phyloP scores from a whole-genome alignment of 2,888 invertebrate species.

The Melieria picta region DNA sequence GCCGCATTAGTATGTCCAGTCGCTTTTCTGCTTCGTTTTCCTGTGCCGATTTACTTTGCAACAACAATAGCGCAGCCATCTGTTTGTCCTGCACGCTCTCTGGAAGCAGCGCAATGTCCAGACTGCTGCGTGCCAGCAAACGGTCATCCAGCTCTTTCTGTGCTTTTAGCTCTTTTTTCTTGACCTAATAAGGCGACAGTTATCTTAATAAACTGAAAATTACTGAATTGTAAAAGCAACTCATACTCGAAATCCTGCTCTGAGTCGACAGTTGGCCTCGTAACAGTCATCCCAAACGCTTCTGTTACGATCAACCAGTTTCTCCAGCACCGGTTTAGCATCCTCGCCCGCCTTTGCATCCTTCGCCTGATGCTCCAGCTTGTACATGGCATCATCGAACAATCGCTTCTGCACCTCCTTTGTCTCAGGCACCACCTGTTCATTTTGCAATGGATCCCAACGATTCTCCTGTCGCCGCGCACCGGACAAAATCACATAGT shows the following conservation, averaged over 20 bases:
- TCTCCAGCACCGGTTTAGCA: conserved; percentile 78
- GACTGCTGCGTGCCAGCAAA: conserved; percentile 78
- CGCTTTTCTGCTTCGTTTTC: conserved; percentile 69
- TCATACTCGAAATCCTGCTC: conserved; percentile 85
- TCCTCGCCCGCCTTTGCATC: conserved; percentile 78
- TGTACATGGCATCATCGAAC: conserved; percentile 98
- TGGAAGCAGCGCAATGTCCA: conserved; percentile 80
- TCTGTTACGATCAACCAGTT: conserved; percentile 82
- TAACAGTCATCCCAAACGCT: conserved; percentile 92
- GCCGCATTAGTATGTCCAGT: conserved; percentile 68
- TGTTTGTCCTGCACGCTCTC: conserved; percentile 84
- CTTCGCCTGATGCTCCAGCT: conserved; percentile 89
- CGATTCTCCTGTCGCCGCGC: conserved; percentile 96
- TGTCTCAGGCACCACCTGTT: conserved; percentile 91
- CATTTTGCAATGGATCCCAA: conserved; percentile 97
- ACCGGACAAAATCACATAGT: conserved; percentile 94
- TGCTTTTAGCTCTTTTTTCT: conserved; percentile 80
- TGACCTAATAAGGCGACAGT: conserved; percentile 66
- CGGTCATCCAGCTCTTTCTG: conserved; percentile 75
- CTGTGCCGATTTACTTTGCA: conserved; percentile 73
- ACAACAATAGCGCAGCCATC: conserved; percentile 79
- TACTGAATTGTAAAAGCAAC: conserved; percentile 44
- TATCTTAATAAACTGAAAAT: neutral
- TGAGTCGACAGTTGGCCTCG: conserved; percentile 84
- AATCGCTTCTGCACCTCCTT: conserved; percentile 89